Conservation (phyloP, 1,140 invertebrate genomes). For the Planococcus citri region DNA sequence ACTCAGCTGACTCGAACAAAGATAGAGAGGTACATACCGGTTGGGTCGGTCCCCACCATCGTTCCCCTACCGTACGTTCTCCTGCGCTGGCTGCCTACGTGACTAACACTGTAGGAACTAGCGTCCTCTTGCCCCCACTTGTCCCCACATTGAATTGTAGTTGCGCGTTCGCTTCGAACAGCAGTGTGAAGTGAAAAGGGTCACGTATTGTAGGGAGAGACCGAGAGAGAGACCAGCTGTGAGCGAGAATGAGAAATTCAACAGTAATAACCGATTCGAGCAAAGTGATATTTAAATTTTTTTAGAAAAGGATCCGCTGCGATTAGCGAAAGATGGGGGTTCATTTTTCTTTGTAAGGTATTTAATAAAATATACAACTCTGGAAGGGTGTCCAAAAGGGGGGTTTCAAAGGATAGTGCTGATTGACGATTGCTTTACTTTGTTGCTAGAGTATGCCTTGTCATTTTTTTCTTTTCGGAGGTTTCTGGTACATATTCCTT, state of each 20-base stretch:
- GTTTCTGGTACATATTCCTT: too few species aligned
- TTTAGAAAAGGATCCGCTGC: not conserved
- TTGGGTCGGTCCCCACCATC: not conserved
- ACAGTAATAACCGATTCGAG: slow-evolving; percentile 10
- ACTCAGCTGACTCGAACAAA: slow-evolving; percentile 19
- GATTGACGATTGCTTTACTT: too few species aligned
- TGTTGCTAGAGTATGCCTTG: too few species aligned
- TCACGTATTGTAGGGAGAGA: not conserved
- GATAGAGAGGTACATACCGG: too few species aligned
- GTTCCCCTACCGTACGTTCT: not conserved
- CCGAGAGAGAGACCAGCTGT: slow-evolving; percentile 9
- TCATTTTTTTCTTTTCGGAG: too few species aligned
- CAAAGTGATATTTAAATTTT: not conserved
- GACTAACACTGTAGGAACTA: slow-evolving; percentile 9
- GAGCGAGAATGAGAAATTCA: slow-evolving; percentile 16
- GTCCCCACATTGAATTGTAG: too few species aligned
- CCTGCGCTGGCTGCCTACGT: not conserved
- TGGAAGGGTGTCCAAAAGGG: not conserved
- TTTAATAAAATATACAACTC: not conserved
- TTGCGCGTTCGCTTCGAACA: too few species aligned
- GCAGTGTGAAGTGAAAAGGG: too few species aligned
- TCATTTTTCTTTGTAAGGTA: not conserved
- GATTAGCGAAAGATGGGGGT: too few species aligned
- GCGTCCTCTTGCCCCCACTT: not conserved
- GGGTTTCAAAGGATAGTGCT: too few species aligned